Evolutionary conservation across 2,113 vertebrate species (phyloP), one percentile per base, ranked within the genome.

Genomic region (Datnioides undecimradiatus): DNA sequence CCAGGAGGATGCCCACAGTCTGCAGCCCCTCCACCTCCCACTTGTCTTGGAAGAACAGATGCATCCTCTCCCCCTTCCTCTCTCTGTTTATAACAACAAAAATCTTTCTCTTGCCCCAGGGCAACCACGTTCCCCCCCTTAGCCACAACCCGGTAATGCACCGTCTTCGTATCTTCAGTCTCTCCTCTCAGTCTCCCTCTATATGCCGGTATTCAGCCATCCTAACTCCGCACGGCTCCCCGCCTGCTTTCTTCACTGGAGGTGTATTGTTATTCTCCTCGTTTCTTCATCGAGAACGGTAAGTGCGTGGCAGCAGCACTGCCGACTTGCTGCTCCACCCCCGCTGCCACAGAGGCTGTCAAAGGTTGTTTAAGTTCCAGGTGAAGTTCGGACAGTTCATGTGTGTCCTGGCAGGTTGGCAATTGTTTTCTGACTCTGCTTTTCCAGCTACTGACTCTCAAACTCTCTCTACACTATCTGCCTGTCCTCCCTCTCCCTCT

Each of bases 11-110:
- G n/a, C 95, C 95, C 54, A 95, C 76, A 7, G 95, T 96, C 92
- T 96, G 95, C 84, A 96, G 90, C 73, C 95, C 94, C 90, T 95
- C 95, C 87, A 95, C 91, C 89, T 96, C 94, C 95, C 94, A 95
- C 77, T 92, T 94, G 16, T 93, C 93, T 72, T 85, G 86, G 73
- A 94, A 92, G 85, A 95, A 95, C 80, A 91, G 87, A 89, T 92
- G 79, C 94, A 95, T 95, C 87, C 79, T 87, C 79, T 64, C n/a
- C 65, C 43, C 60, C 51, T 48, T 46, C 43, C 68, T 55, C 59
- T 27, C 62, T 80, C 60, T 65, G 63, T 43, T 77, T 63, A 52
- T 77, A 51, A 68, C 46, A 83, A 76, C 60, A 85, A 69, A 90
- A 83, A 81, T 80, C 67, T 57, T 51, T 62, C 54, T 69, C 60